Evolutionary conservation across 2,797 vertebrate species (phyloP), one percentile per base, ranked within the genome.

Genomic region (Merluccius polli): DNA sequence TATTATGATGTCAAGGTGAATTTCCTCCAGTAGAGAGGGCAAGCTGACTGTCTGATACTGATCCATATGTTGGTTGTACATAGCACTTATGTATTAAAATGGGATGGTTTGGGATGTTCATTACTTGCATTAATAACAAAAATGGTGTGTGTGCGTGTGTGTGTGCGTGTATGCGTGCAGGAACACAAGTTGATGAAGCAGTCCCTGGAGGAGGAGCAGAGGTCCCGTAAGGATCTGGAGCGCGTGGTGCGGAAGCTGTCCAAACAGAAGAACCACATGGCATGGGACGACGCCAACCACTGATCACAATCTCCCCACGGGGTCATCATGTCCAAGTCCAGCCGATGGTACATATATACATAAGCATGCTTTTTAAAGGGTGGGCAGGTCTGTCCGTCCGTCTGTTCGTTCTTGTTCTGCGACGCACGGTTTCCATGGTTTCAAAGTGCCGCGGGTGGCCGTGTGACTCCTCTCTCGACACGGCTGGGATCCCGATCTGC

Each of bases 171-270:
- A 8, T 67, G 77, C 48, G 80, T 21, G 0, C 86, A 99, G 98
- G 98, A 99, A 87, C 98, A 96, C 77, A 97, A 96, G 89, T 95
- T 94, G 90, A 98, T 99, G 95, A 98, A 96, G 75, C 97, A 98
- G 84, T 96, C 95, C 84, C 92, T 99, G 90, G 98, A 99, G 85
- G 98, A 99, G 87, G 98, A 99, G 89, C 92, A 97, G 89, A 99
- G 97, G 87, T 97, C 96, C 52, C 95, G 98, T 79, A 98, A 95
- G 88, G 98, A 98, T 79, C 92, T 99, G 52, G 98, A 99, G 93
- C 95, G 97, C 76, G 86, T 97, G 74, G 97, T 99, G 41, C 89
- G 95, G 78, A 96, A 96, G 90, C 89, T 98, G 87, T 89, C 96
- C 87, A 99, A 98, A 90, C 96, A 97, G 91, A 95, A 97, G 1